These are phyloP conservation scores for Globodera rostochiensis DNA, from an alignment of 1,140 invertebrate genomes.

Conservation along the genomic window DNA sequence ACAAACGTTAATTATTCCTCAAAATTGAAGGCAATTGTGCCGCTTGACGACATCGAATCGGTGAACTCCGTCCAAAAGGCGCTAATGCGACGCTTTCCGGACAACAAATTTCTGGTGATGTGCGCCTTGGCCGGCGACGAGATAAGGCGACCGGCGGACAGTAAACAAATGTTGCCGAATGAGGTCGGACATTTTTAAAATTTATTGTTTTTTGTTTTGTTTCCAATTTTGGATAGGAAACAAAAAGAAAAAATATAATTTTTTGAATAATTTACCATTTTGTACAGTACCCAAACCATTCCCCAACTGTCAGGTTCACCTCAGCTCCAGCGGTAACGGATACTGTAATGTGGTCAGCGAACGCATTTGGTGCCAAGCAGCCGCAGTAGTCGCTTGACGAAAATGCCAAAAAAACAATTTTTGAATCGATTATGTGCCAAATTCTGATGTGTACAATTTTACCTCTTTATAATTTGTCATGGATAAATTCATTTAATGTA, in stretches of 20 bases:
- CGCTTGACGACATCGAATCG: slow-evolving; percentile 11
- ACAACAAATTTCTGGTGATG: slow-evolving; percentile 26
- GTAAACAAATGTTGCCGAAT: slow-evolving; percentile 7
- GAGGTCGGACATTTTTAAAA: neutral
- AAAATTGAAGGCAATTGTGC: slow-evolving; percentile 11
- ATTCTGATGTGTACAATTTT: too few relatives aligned
- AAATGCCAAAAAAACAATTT: neutral
- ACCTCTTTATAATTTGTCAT: too few relatives aligned
- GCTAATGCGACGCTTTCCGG: neutral
- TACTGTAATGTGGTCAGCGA: slow-evolving; percentile 24
- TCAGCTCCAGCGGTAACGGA: slow-evolving; percentile 17
- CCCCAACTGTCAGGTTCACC: neutral
- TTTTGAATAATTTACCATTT: too few relatives aligned
- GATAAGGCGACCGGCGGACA: neutral
- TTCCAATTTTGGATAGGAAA: too few relatives aligned
- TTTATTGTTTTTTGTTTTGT: too few relatives aligned
- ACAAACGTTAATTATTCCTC: neutral
- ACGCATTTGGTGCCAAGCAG: slow-evolving; percentile 22
- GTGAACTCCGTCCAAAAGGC: slow-evolving; percentile 20
- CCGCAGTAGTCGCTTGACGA: slow-evolving; percentile 13
- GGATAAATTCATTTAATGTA: too few relatives aligned
- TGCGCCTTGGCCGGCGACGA: slow-evolving; percentile 4
- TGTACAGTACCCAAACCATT: too few relatives aligned
- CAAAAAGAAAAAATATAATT: too few relatives aligned
- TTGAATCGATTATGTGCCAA: neutral